Base-by-base conservation (phyloP, 2,113 vertebrate genomes). In the Chionomys nivalis region DNA sequence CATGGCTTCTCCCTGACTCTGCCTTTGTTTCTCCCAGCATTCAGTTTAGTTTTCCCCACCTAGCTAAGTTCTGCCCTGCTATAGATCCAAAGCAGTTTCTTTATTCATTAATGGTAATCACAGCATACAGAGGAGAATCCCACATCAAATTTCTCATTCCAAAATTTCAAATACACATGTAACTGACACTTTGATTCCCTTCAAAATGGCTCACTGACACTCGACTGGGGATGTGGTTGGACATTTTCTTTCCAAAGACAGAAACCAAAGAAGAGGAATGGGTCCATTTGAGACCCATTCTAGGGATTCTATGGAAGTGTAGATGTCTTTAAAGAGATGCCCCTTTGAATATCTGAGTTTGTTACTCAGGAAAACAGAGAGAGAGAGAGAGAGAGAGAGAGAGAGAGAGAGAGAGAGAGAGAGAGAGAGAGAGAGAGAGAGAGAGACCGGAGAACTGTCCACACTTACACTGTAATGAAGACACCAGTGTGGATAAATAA, bases 161-260 rank as follows among this genome's bases (percentile, higher is more conserved):
- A 49, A 72, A 95, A 52, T n/a, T 66, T 33, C 92, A 68, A 42
- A 58, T 7, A 16, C 47, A 58, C 61, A 68, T 1, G 33, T 28
- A 75, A 89, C 89, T 21, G 24, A 47, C 8, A 12, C 49, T 17
- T 39, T 65, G 68, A 77, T 83, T 87, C 52, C 68, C 81, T 94
- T 63, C 11, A 4, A 39, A 63, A 65, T 49, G 58, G 75, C 66
- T 72, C 58, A 9, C 10, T 61, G 58, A 28, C 14, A 36, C 33
- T 87, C 33, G 44, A 61, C 21, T 16, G 44, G 36, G 39, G 23
- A 92, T 31, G 44, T 77, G 70, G 61, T 44, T 73, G 88, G 47
- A 76, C 63, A 77, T 31, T 83, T 76, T 44, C 90, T 87, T 76
- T 61, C 90, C 90, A 87, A 93, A 87, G 87, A 49, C 1, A 88